A percentile compares a stretch with the other conserved stretches of the same genome.
Evolutionary conservation across 2,113 vertebrate species (phyloP).

Genomic region (Leptodactylus fuscus): DNA sequence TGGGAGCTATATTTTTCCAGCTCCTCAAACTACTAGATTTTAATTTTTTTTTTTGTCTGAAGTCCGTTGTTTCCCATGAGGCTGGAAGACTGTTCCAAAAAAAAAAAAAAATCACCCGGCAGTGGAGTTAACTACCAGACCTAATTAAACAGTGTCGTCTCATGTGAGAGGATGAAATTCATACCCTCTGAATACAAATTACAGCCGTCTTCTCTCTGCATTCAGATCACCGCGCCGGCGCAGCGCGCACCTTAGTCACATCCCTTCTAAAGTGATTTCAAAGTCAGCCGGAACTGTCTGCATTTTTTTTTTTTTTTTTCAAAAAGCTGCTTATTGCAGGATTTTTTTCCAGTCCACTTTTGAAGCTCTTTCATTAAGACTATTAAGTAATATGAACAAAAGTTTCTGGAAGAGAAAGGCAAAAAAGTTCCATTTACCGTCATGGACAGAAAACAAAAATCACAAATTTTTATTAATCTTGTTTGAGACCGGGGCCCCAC

Average conservation of each 20-base stretch:
- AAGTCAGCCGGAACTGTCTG: conserved; percentile 68
- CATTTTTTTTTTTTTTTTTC: conserved; percentile 10
- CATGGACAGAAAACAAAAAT: background rate
- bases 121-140: conserved; percentile 75
- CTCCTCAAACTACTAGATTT: conserved; percentile 67
- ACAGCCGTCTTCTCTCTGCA: conserved; percentile 71
- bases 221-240: conserved; percentile 74
- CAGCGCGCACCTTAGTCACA: conserved; percentile 70
- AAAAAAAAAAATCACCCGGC: conserved; percentile 61
- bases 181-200: conserved; percentile 77
- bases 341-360: conserved; percentile 24
- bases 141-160: conserved; percentile 78
- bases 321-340: conserved; percentile 37
- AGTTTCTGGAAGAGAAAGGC: background rate
- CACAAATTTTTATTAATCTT: too few relatives aligned
- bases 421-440: background rate
- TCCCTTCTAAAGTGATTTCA: conserved; percentile 75
- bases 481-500: too few relatives aligned
- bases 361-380: conserved; percentile 53
- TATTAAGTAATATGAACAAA: conserved; percentile 43
- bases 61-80: conserved; percentile 69
- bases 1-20: conserved; percentile 62
- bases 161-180: conserved; percentile 69
- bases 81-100: conserved; percentile 59
- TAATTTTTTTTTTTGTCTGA: conserved; percentile 68